phyloP scores from a whole-genome alignment of 2,888 invertebrate genomes.

The Beris morrisii region DNA sequence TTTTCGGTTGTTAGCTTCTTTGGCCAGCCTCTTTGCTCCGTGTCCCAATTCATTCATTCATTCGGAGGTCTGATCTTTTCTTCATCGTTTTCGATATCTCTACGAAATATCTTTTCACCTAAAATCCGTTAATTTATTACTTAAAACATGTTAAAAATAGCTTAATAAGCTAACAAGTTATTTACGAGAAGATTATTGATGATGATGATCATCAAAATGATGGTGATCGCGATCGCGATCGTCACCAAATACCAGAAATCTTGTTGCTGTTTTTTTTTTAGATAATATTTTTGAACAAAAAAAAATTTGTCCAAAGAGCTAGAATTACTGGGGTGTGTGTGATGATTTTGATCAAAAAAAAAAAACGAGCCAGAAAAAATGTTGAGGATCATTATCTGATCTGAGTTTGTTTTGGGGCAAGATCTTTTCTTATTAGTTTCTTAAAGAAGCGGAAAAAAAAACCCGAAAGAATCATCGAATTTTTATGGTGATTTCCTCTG shows the following conservation, averaged over 20 bases:
- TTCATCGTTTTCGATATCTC: constrained; percentile 3
- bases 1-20: not conserved
- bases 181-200: constrained; percentile 28
- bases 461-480: too few species aligned
- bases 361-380: too few species aligned
- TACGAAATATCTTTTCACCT: not conserved
- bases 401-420: too few species aligned
- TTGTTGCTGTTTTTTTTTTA: not conserved
- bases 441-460: too few species aligned
- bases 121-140: constrained; percentile 25
- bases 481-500: too few species aligned
- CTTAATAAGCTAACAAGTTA: constrained; percentile 27
- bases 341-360: too few species aligned
- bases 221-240: constrained; percentile 11
- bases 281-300: not conserved
- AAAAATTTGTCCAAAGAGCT: not conserved
- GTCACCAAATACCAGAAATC: constrained; percentile 1
- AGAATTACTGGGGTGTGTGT: not conserved
- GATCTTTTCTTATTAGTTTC: too few species aligned
- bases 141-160: constrained; percentile 27
- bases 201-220: constrained; percentile 22
- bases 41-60: too few species aligned
- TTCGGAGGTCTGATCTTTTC: constrained; percentile 13
- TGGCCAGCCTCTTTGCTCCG: too few species aligned
- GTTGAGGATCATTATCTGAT: too few species aligned